Conservation (phyloP, 2,113 vertebrate genomes). For the Sylvilagus bachmani region DNA sequence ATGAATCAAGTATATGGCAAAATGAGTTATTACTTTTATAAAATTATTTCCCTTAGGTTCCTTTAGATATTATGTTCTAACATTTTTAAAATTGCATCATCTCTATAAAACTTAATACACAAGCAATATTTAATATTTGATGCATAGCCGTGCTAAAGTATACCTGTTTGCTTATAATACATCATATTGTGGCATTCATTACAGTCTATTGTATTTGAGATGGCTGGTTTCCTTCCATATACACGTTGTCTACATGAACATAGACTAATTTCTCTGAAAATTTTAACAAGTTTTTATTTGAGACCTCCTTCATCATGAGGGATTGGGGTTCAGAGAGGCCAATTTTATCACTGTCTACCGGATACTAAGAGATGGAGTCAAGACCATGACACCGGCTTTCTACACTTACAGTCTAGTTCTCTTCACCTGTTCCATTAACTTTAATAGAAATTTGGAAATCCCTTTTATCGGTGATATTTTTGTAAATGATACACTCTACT, state of each 20-base stretch:
- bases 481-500: not conserved
- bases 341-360: not conserved
- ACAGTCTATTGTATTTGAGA: slow-evolving; percentile 1
- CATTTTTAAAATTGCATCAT: not conserved
- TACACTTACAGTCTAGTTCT: not conserved
- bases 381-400: not conserved
- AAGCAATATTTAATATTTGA: not conserved
- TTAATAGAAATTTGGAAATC: not conserved
- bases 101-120: slow-evolving; percentile 8
- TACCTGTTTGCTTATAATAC: not conserved
- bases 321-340: not conserved
- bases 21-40: not conserved
- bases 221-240: not conserved
- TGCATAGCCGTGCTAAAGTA: too few relatives aligned
- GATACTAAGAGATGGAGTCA: not conserved
- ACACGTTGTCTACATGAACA: not conserved
- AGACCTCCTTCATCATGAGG: not conserved
- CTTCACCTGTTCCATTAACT: not conserved
- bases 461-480: not conserved
- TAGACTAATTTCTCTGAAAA: not conserved
- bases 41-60: not conserved
- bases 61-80: not conserved
- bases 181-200: not conserved
- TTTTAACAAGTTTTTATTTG: not conserved
- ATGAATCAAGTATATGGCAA: not conserved